Evolutionary conservation across 1,140 invertebrate species (phyloP).

Genomic region (Samia ricini): DNA sequence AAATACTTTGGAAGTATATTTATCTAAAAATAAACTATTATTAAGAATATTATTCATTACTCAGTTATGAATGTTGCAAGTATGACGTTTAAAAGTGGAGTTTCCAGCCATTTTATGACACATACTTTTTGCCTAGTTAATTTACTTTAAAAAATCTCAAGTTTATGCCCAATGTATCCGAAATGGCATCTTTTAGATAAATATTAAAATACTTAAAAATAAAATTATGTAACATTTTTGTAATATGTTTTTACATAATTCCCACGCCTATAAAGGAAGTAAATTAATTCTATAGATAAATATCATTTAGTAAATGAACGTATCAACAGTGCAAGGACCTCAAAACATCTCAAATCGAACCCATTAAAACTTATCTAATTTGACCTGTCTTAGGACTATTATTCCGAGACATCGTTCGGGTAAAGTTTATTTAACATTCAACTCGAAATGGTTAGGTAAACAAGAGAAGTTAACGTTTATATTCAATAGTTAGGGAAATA

Average conservation of each 20-base stretch:
- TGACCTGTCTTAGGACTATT: constrained; percentile 11
- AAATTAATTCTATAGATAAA: neutral
- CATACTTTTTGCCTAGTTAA: no score
- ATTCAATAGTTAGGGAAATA: constrained; percentile 38
- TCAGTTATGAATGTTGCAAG: neutral
- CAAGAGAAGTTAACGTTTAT: constrained; percentile 25
- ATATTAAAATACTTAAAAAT: no score
- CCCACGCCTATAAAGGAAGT: no score
- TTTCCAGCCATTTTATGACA: no score
- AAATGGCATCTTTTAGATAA: no score
- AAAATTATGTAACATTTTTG: no score
- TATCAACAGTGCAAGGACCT: neutral
- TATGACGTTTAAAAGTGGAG: no score
- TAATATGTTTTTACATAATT: no score
- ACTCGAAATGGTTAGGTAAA: constrained; percentile 29
- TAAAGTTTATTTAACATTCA: constrained; percentile 22
- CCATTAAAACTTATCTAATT: constrained; percentile 20
- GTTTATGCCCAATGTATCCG: no score
- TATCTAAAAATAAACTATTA: neutral
- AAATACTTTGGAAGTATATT: neutral
- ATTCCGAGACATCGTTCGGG: constrained; percentile 7
- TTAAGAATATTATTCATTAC: neutral
- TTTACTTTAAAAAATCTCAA: no score
- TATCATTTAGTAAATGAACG: neutral
- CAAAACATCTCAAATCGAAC: neutral